Evolutionary conservation across 2,113 vertebrate species (phyloP).

Genomic region (Siniperca chuatsi): DNA sequence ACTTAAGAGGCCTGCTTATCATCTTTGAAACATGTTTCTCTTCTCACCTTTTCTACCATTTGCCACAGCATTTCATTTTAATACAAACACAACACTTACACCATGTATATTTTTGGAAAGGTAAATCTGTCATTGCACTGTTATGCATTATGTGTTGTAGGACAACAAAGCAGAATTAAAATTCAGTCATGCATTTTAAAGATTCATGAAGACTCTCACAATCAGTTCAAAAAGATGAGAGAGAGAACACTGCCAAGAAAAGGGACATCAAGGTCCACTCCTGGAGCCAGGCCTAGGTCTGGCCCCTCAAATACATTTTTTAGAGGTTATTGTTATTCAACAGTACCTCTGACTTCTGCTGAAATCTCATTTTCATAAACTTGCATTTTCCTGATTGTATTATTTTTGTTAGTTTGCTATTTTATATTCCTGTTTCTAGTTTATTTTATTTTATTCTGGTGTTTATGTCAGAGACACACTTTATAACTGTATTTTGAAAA

Average conservation of each 20-base stretch:
- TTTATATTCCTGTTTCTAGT: neutral
- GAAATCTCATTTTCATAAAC: conserved; percentile 29
- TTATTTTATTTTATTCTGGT: neutral
- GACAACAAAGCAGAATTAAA: conserved; percentile 36
- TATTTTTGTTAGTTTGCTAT: conserved; percentile 2
- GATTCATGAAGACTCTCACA: conserved; percentile 39
- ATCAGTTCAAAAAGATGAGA: conserved; percentile 48
- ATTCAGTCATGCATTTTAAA: conserved; percentile 43
- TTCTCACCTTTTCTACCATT: conserved; percentile 1
- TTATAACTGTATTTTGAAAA: conserved; percentile 5
- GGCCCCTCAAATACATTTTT: conserved; percentile 4
- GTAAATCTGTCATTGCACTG: neutral
- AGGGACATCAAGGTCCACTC: conserved; percentile 21
- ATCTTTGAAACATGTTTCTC: neutral
- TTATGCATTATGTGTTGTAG: neutral
- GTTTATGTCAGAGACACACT: neutral
- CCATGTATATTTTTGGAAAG: neutral
- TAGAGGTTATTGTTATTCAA: conserved; percentile 23
- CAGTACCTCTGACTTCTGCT: conserved; percentile 7
- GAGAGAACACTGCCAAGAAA: conserved; percentile 18
- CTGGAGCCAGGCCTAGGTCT: conserved; percentile 6
- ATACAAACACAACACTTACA: conserved; percentile 10
- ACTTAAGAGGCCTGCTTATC: neutral
- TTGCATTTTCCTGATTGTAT: neutral
- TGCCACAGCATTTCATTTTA: neutral